Evolutionary conservation across 2,797 vertebrate genomes (phyloP), one percentile per base, ranked within the genome.

Genomic region (Acanthiza pusilla): DNA sequence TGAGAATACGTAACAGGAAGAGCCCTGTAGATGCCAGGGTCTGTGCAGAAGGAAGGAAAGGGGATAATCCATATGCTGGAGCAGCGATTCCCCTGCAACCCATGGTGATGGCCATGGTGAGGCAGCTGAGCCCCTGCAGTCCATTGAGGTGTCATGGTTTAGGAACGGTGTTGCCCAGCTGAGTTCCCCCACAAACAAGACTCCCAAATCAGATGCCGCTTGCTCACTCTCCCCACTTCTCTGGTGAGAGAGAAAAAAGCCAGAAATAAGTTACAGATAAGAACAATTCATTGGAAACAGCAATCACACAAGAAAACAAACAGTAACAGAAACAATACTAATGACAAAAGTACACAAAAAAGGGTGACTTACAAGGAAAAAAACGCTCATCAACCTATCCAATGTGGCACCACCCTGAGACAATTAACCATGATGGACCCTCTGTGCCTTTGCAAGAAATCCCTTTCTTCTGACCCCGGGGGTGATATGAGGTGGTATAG

Each of bases 351-450:
- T 51, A 43, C 27, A 57, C 10, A 19, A 29, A 42, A 38, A 10
- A 57, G 19, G 2, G 43, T 25, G 51, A 43, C 13, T 57, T 57
- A 50, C 2, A 29, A 27, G 10, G 27, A 27, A 57, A 50, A 38
- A 57, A 51, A 3, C 2, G 3, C 7, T 72, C 18, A 27, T 12
- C 27, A 32, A 8, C 51, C 15, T 3, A 65, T 23, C 18, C 27
- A 50, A 1, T 5, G 13, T 3, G 4, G 16, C 0, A 1, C 18
- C 22, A 50, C 4, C 8, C 42, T 36, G 26, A 71, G 26, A 36
- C 34, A 50, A 29, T 32, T 34, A 71, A 50, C 18, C 10, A 12
- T 13, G 20, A 48, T 78, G 22, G 34, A 50, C 15, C 12, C 12
- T 43, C 40, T 47, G 13, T 19, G 20, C 22, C n/a, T 25, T 4